Evolutionary conservation across 37 sponge, comb jelly and placozoan species (phyloP), one percentile per base, ranked within the genome.

Genomic region (Mnemiopsis leidyi): DNA sequence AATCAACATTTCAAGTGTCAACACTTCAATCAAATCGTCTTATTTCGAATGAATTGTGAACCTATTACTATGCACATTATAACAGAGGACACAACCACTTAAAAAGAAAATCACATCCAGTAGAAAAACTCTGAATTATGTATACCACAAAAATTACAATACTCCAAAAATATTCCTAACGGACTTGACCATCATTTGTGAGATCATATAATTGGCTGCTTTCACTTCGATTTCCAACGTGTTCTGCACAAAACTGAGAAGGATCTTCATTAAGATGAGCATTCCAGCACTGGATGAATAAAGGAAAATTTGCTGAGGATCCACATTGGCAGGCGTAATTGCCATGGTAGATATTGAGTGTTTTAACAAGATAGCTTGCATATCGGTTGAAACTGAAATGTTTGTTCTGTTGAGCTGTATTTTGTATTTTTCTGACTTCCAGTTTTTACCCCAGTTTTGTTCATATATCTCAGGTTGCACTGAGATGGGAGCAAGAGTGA

Each of bases 281-380:
- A 40, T 38, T 40, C 90, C 90, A 3, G 61, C 90, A 39, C 90
- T 85, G 5, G 61, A 38, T 0, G 90, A 40, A 26, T 85, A 40
- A 3, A 85, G 90, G 90, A 85, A 85, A 7, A 85, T 3, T 61
- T 85, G 90, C n/a, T 40, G 61, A 18, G 90, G 90, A n/a, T 85
- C 90, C 1, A 85, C 90, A 32, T 26, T 38, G 5, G 90, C 29
- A 23, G 90, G 90, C 9, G 90, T 85, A 5, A 85, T 85, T 28
- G 90, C 90, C 90, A 85, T 85, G 25, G 90, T 85, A 2, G 90
- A 38, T 13, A 85, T 85, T 28, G 29, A 38, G 48, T 85, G 25
- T 23, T 18, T n/a, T 29, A 39, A 28, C 1, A 85, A 39, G 26
- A 85, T 7, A 28, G 90, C 40, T 39, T 38, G 40, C 26, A 85